phyloP scores from a whole-genome alignment of 53 echinoderm and acorn worm genomes.

The Arbacia lixula region DNA sequence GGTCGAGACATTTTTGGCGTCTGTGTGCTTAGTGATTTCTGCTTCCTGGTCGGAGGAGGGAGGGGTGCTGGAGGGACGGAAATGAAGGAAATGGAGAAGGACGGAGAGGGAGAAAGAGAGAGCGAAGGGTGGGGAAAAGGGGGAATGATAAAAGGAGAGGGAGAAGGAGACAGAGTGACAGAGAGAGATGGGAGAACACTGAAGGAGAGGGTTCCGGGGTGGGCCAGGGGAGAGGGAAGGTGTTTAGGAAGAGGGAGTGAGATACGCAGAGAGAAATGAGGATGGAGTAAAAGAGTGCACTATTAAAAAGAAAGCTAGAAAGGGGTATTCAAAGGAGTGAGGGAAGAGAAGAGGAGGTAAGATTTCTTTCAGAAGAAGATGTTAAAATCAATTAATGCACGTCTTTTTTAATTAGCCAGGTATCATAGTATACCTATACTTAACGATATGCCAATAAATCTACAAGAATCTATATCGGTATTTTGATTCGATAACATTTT shows the following conservation, averaged over 20 bases:
- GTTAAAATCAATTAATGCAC: too few species aligned
- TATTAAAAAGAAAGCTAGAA: too few species aligned
- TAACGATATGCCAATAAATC: too few species aligned
- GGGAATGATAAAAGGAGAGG: not conserved
- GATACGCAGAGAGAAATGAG: not conserved
- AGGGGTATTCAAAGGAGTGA: too few species aligned
- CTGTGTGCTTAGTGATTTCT: not conserved
- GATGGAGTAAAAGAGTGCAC: not conserved
- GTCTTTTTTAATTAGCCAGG: too few species aligned
- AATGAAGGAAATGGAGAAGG: not conserved
- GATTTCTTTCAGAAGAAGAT: too few species aligned
- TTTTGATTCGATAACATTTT: too few species aligned
- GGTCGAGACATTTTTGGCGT: not conserved
- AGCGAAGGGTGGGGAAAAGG: not conserved
- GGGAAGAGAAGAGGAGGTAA: too few species aligned
- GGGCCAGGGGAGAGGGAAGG: too few species aligned
- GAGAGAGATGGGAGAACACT: not conserved
- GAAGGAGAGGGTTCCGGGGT: not conserved
- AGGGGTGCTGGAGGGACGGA: not conserved
- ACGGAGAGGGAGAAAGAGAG: not conserved
- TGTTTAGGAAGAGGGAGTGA: not conserved
- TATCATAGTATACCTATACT: too few species aligned
- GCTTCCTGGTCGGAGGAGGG: not conserved
- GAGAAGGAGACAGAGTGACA: not conserved
- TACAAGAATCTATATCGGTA: too few species aligned